Percentiles rank a stretch among this genome's conserved stretches.
These are phyloP conservation scores for Synanthedon myopaeformis DNA, from an alignment of 2,888 invertebrate genomes.

Conservation along the genomic window DNA sequence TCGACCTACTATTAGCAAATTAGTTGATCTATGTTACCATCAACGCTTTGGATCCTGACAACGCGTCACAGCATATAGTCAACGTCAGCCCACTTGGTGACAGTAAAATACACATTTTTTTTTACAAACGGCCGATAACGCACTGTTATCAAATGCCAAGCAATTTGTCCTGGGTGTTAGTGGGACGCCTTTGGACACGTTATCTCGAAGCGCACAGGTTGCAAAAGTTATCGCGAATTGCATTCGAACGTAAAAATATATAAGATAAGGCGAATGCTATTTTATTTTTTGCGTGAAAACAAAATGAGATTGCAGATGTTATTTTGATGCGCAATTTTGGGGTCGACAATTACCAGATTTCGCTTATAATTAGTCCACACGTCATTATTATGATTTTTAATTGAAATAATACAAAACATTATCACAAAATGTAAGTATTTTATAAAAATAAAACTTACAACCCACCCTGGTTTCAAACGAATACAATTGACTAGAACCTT, in stretches of 20 bases:
- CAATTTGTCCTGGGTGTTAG: conserved; percentile 42
- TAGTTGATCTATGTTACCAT: too few relatives aligned
- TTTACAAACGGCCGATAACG: conserved; percentile 6
- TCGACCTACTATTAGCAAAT: too few relatives aligned
- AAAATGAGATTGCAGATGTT: background rate
- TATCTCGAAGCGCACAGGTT: conserved; percentile 30
- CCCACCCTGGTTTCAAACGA: background rate
- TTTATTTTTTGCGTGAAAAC: background rate
- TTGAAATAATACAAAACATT: too few relatives aligned
- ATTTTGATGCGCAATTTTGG: background rate
- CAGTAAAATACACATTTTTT: conserved; percentile 2
- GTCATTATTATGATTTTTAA: too few relatives aligned
- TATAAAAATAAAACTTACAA: background rate
- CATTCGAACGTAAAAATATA: conserved; percentile 20
- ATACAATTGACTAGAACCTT: background rate
- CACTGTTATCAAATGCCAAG: conserved; percentile 38
- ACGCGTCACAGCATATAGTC: too few relatives aligned
- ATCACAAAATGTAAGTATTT: conserved; percentile 4
- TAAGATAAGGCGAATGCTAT: background rate
- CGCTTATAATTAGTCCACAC: background rate
- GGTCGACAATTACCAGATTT: background rate
- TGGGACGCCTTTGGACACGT: conserved; percentile 26
- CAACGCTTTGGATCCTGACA: too few relatives aligned
- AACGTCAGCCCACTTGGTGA: background rate
- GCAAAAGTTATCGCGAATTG: conserved; percentile 43